phyloP scores from a whole-genome alignment of 2,888 invertebrate species.

The Archaeoteleia sp. region DNA sequence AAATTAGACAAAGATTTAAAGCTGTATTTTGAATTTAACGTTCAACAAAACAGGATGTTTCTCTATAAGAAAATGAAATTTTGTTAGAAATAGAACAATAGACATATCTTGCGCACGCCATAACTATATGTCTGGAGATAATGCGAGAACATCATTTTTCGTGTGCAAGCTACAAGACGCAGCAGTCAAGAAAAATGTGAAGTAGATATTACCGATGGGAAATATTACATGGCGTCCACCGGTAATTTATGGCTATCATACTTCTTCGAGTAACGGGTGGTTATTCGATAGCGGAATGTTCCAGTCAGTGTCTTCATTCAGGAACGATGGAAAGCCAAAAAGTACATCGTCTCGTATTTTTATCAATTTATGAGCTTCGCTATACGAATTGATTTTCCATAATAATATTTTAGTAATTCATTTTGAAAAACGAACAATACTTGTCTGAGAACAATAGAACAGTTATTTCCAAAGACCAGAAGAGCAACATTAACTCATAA shows the following conservation, averaged over 20 bases:
- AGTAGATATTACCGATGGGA: constrained; percentile 53
- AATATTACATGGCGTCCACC: constrained; percentile 43
- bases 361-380: constrained; percentile 7
- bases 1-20: no score
- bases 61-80: no score
- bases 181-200: constrained; percentile 48
- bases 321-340: constrained; percentile 25
- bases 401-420: background rate
- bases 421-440: no score
- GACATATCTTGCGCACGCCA: constrained; percentile 13
- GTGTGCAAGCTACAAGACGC: constrained; percentile 37
- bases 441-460: no score
- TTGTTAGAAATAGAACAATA: constrained; percentile 8
- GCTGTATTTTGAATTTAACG: constrained; percentile 3
- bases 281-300: constrained; percentile 48
- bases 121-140: constrained; percentile 34
- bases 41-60: constrained; percentile 3
- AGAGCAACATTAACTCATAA: no score
- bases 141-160: constrained; percentile 42
- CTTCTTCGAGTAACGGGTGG: constrained; percentile 46
- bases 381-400: constrained; percentile 13
- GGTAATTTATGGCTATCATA: constrained; percentile 49
- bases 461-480: no score
- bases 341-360: constrained; percentile 19
- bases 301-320: constrained; percentile 46